These are phyloP conservation scores for Dasyurus viverrinus DNA, from an alignment of 2,113 vertebrate species.

Conservation along the genomic window DNA sequence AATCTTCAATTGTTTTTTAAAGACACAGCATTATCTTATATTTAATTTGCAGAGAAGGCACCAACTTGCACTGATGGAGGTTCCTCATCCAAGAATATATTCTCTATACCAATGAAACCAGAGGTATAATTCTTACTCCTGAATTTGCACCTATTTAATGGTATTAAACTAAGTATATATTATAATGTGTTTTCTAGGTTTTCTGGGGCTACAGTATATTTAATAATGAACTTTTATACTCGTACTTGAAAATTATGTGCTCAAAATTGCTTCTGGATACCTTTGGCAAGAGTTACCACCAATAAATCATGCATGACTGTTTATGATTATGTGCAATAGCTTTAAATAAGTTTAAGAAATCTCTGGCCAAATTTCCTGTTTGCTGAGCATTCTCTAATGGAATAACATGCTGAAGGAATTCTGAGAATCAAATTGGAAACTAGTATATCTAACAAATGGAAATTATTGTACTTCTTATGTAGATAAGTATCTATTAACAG, in stretches of 20 bases:
- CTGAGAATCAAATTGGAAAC: constrained; percentile 25
- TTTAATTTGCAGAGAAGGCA: background rate
- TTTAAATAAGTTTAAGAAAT: background rate
- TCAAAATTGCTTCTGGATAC: background rate
- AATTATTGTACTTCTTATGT: background rate
- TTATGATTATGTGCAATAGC: background rate
- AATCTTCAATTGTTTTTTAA: background rate
- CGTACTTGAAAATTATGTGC: background rate
- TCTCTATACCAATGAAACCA: background rate
- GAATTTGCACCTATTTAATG: background rate
- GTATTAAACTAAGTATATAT: background rate
- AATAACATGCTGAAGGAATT: constrained; percentile 23
- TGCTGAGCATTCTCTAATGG: background rate
- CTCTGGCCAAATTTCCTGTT: background rate
- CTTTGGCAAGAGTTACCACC: background rate
- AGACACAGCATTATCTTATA: background rate
- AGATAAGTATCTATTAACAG: constrained; percentile 46
- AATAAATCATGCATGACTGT: background rate
- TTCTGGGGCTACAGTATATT: background rate
- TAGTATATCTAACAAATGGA: constrained; percentile 34
- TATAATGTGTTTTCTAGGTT: background rate
- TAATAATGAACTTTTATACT: background rate
- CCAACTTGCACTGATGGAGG: background rate
- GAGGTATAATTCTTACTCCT: background rate
- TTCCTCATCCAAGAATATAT: background rate